These are phyloP conservation scores for Oxyruncus cristatus DNA, from an alignment of 2,113 vertebrate species.

Conservation along the genomic window DNA sequence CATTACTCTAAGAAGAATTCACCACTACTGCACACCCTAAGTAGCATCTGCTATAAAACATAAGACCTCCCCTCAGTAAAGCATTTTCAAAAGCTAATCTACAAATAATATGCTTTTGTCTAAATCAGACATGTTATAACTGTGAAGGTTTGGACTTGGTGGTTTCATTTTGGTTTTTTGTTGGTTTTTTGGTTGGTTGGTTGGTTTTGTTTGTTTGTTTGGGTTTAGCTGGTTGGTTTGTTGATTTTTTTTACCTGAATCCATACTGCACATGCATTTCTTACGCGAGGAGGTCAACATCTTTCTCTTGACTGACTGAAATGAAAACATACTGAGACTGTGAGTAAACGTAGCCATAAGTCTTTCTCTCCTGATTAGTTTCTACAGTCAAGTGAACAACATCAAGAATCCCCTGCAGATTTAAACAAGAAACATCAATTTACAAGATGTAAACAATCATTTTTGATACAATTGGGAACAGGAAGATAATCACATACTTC, in stretches of 20 bases:
- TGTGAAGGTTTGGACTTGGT: not conserved
- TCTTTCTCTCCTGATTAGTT: not conserved
- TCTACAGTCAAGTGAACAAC: not conserved
- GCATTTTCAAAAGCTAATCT: not conserved
- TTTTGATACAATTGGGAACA: not conserved
- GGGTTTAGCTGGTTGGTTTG: not conserved
- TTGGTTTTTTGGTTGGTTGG: not conserved
- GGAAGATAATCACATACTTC: not conserved
- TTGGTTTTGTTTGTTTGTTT: no score
- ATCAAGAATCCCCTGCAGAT: not conserved
- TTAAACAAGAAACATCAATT: not conserved
- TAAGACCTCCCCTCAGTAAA: not conserved
- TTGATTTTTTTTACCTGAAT: not conserved
- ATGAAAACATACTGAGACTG: not conserved
- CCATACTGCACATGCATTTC: not conserved
- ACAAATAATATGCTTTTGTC: not conserved
- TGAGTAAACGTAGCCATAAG: not conserved
- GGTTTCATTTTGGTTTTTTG: rapidly evolving
- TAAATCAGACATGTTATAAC: not conserved
- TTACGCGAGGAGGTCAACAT: not conserved
- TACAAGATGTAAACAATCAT: not conserved
- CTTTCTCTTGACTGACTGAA: not conserved
- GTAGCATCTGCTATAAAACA: not conserved
- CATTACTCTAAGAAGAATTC: not conserved
- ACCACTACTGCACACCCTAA: not conserved